phyloP scores from a whole-genome alignment of 2,888 invertebrate species.

The Elmis aenea region DNA sequence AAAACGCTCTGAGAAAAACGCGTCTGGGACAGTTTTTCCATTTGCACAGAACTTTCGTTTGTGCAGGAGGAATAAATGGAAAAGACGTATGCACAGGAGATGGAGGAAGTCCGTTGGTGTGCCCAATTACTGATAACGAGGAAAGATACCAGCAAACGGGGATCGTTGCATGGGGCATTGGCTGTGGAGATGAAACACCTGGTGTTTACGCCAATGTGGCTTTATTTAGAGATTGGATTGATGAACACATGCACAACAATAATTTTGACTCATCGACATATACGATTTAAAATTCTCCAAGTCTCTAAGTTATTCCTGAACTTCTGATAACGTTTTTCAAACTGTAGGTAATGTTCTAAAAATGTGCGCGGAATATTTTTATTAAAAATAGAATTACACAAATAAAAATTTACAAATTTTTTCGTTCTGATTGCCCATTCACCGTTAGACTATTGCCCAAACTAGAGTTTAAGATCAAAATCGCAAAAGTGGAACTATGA shows the following conservation, averaged over 20 bases:
- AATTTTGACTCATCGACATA: constrained; percentile 46
- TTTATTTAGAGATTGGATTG: constrained; percentile 45
- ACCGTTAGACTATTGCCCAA: too few species aligned
- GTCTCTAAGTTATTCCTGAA: too few species aligned
- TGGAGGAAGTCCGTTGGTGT: constrained; percentile 73
- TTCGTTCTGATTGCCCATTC: too few species aligned
- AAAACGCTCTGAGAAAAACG: constrained; percentile 54
- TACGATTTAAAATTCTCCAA: too few species aligned
- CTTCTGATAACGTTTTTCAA: too few species aligned
- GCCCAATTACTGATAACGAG: constrained; percentile 53
- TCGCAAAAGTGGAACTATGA: too few species aligned
- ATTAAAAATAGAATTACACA: too few species aligned
- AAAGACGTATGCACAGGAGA: constrained; percentile 69
- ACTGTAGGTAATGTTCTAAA: too few species aligned
- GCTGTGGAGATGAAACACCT: constrained; percentile 47
- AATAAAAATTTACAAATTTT: too few species aligned
- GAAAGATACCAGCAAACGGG: constrained; percentile 52
- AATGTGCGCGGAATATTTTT: too few species aligned
- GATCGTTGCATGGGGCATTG: constrained; percentile 51
- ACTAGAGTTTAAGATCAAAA: too few species aligned
- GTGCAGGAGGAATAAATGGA: constrained; percentile 69
- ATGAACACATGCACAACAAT: constrained; percentile 35
- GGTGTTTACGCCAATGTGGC: constrained; percentile 49
- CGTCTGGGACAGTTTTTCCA: constrained; percentile 61
- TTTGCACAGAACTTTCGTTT: constrained; percentile 65